Base-by-base conservation (phyloP, 1,140 invertebrate genomes). In the Portunus trituberculatus region DNA sequence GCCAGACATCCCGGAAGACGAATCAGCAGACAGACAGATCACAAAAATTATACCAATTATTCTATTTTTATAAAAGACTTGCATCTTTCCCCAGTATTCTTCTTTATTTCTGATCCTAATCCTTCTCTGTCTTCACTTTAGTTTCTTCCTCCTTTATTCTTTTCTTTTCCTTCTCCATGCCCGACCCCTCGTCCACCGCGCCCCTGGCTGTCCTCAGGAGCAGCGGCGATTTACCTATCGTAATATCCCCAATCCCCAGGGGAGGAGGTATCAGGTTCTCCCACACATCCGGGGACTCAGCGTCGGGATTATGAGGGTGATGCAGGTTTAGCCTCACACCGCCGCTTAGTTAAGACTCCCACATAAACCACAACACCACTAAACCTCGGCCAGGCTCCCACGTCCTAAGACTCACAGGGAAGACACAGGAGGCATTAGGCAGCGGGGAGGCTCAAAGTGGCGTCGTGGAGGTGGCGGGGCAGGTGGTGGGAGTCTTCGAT, bases 331-430 rank as follows among this genome's bases (percentile, higher is more conserved):
- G 94, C 91, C 87, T 87, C 89, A 93, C 90, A 83, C 82, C 84
- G 94, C 84, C 67, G 83, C 89, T 95, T 95, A 95, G 94, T 95
- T 95, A 95, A 95, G 82, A 93, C 94, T 89, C 83, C 31, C 82
- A 87, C 94, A 95, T 95, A 95, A 95, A 95, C 91, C 91, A 95
- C 94, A 88, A 52, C 92, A 93, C 82, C 83, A 31, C 46, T 87
- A 59, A 87, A 84, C n/a, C 88, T 89, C 76, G 45, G 32, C 86
- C 52, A 25, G 32, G 76, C 29, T 52, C 31, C 92, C 82, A n/a
- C 28, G 39, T 84, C 31, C 32, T 32, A 84, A 52, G 48, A 84
- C 39, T 28, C 67, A 31, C 45, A n/a, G 88, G 92, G 46, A 46
- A 83, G 87, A 82, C 28, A 45, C 29, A 31, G 31, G 32, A 90